Percentiles rank a stretch among this genome's conserved stretches.
These are phyloP conservation scores for Dorcus hopei DNA, from an alignment of 2,888 invertebrate species.

Conservation along the genomic window DNA sequence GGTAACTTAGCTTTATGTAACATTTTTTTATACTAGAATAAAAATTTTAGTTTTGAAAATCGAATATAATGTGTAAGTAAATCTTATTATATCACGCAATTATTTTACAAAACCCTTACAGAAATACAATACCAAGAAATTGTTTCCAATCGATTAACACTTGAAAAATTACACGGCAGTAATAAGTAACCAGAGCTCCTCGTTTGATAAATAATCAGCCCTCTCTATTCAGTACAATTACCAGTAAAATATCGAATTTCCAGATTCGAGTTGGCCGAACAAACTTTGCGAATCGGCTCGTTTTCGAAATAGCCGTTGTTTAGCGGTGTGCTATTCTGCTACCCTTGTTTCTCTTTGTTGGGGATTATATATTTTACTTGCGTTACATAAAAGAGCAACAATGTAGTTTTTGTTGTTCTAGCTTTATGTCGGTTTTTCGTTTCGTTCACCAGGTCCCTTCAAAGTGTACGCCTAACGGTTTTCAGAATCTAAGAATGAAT, in stretches of 20 bases:
- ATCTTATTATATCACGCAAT: no score
- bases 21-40: no score
- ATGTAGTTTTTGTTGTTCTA: constrained; percentile 10
- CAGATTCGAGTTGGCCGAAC: background rate
- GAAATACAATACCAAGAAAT: no score
- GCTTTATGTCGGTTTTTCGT: no score
- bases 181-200: constrained; percentile 18
- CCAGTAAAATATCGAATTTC: constrained; percentile 20
- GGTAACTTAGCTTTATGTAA: no score
- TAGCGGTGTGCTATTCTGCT: constrained; percentile 5
- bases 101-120: no score
- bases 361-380: constrained; percentile 4
- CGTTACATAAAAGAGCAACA: constrained; percentile 19
- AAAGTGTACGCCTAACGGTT: no score
- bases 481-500: no score
- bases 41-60: no score
- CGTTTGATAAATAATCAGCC: constrained; percentile 23
- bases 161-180: background rate
- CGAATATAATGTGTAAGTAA: no score
- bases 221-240: constrained; percentile 22
- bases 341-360: constrained; percentile 9
- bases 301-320: background rate
- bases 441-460: no score
- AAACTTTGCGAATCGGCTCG: background rate
- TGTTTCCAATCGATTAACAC: no score